phyloP scores from a whole-genome alignment of 2,888 invertebrate genomes.

The Mythimna vitellina region DNA sequence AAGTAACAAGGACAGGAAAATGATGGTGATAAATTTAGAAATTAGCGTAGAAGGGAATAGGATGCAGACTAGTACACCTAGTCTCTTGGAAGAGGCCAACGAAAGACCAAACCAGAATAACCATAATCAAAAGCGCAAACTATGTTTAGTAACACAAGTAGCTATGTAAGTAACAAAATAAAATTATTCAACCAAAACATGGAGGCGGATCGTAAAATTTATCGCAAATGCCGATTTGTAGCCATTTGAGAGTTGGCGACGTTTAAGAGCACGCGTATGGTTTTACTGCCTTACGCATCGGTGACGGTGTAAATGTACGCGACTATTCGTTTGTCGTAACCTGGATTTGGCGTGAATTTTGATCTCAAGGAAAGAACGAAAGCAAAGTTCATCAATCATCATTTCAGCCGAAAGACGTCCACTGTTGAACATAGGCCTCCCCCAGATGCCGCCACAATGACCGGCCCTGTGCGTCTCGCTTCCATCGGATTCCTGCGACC shows the following conservation, averaged over 20 bases:
- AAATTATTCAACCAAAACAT: constrained; percentile 41
- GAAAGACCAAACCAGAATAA: neutral
- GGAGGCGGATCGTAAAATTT: constrained; percentile 56
- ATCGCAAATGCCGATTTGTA: constrained; percentile 52
- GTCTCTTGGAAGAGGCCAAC: neutral
- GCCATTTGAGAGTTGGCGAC: constrained; percentile 38
- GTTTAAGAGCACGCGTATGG: constrained; percentile 33
- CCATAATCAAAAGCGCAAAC: neutral
- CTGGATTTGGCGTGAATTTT: neutral
- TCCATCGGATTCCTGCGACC: no score
- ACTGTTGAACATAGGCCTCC: no score
- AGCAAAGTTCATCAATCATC: no score
- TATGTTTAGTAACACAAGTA: constrained; percentile 32
- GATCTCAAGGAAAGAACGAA: neutral
- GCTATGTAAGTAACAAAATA: constrained; percentile 43
- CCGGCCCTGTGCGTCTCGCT: no score
- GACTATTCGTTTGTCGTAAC: constrained; percentile 21
- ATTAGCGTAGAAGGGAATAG: neutral
- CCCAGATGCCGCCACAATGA: no score
- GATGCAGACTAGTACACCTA: neutral
- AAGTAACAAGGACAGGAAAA: no score
- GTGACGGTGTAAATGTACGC: constrained; percentile 4
- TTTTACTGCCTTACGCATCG: constrained; percentile 41
- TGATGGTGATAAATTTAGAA: no score
- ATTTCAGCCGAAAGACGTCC: no score